phyloP scores from a whole-genome alignment of 2,888 invertebrate species.

The Spicauda simplicius region DNA sequence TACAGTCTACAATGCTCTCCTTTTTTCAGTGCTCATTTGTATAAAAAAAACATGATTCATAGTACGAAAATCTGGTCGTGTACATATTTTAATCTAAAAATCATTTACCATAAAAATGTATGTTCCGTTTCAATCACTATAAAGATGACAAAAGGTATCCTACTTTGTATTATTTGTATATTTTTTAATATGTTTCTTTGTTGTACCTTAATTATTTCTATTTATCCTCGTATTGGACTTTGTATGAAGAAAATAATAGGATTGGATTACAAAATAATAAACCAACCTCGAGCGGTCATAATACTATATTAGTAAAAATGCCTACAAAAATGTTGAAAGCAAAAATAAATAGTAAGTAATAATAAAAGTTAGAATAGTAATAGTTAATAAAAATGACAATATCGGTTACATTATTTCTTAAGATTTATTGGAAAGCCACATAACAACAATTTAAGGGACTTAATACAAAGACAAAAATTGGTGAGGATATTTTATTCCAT shows the following conservation, averaged over 20 bases:
- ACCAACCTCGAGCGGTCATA: constrained; percentile 34
- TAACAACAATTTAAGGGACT: constrained; percentile 36
- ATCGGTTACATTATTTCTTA: constrained; percentile 33
- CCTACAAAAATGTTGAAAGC: constrained; percentile 34
- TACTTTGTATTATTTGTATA: no score
- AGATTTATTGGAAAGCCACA: constrained; percentile 37
- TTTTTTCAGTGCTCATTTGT: no score
- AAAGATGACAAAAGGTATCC: no score
- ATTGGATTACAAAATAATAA: constrained; percentile 30
- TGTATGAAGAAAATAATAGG: background rate
- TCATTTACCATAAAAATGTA: no score
- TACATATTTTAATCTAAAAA: no score
- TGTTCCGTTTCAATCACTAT: no score
- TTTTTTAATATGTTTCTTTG: no score
- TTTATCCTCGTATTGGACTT: no score
- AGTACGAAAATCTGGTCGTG: no score
- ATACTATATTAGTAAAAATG: constrained; percentile 37
- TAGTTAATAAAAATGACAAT: constrained; percentile 35
- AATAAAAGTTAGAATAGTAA: constrained; percentile 27
- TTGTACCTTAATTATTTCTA: no score
- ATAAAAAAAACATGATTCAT: no score
- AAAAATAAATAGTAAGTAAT: constrained; percentile 34
- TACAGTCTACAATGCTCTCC: no score
- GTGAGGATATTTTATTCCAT: constrained; percentile 85
- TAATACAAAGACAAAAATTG: constrained; percentile 68